Percentiles rank a stretch among this genome's conserved stretches.
phyloP scores from a whole-genome alignment of 2,888 invertebrate genomes.

The Drosophila neonasuta region DNA sequence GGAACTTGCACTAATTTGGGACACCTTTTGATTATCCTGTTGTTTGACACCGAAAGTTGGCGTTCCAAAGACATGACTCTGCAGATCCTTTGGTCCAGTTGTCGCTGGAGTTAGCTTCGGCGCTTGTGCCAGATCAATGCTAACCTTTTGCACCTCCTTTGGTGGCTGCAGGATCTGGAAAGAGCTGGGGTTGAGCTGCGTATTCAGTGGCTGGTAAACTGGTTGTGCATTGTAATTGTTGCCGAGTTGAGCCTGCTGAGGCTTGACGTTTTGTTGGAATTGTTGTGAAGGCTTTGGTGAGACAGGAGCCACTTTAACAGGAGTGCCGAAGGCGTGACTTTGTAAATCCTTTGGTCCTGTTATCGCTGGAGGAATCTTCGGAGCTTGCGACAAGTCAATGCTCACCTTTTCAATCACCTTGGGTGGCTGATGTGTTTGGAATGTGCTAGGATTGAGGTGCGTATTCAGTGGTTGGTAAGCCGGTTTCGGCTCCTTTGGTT shows the following conservation, averaged over 20 bases:
- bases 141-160: background rate
- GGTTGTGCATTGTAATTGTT: background rate
- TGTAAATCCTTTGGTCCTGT: background rate
- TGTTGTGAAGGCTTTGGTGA: background rate
- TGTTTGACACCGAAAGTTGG: background rate
- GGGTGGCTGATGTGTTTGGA: background rate
- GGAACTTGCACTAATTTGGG: background rate
- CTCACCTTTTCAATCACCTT: background rate
- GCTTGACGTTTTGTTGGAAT: background rate
- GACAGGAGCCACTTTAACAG: background rate
- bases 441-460: background rate
- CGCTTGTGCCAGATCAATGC: background rate
- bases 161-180: background rate
- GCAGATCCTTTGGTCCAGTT: background rate
- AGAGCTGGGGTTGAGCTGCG: background rate
- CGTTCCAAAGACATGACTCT: background rate
- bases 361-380: background rate
- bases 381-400: background rate
- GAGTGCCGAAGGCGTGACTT: background rate
- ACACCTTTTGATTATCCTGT: background rate
- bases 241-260: background rate
- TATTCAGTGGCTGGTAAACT: background rate
- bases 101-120: background rate
- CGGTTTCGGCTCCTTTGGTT: background rate
- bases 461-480: constrained; percentile 11